phyloP scores from a whole-genome alignment of 2,113 vertebrate species.

The Aphelocoma coerulescens region DNA sequence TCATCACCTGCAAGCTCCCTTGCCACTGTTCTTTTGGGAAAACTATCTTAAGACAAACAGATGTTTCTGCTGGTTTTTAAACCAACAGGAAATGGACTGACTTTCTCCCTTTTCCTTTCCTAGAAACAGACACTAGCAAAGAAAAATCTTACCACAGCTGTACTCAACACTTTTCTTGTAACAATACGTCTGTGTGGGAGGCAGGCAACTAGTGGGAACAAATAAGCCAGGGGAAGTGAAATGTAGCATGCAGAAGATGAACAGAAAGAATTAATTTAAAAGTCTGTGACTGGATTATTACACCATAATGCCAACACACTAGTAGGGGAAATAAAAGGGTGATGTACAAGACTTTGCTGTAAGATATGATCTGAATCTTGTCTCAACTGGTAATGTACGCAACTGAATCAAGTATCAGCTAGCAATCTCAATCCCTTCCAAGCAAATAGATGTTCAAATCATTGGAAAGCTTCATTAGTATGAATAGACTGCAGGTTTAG shows the following conservation, averaged over 20 bases:
- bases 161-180: constrained; percentile 39
- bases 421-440: neutral
- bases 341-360: neutral
- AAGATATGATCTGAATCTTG: neutral
- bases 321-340: neutral
- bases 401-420: neutral
- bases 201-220: constrained; percentile 46
- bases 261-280: constrained; percentile 21
- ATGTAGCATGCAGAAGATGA: neutral
- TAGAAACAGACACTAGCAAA: constrained; percentile 62
- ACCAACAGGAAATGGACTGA: constrained; percentile 69
- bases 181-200: constrained; percentile 50
- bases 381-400: neutral
- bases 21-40: constrained; percentile 60
- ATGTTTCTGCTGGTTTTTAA: constrained; percentile 69
- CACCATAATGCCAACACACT: neutral
- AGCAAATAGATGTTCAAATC: neutral
- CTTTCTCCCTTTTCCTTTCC: constrained; percentile 65
- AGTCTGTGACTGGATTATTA: neutral
- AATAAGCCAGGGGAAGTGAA: constrained; percentile 39
- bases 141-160: constrained; percentile 64
- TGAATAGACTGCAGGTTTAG: neutral
- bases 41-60: constrained; percentile 59
- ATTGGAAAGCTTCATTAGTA: neutral
- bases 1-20: constrained; percentile 70